A percentile compares a stretch with the other conserved stretches of the same genome.
Evolutionary conservation across 2,797 vertebrate species (phyloP).

Genomic region (Sebastes vulpes): DNA sequence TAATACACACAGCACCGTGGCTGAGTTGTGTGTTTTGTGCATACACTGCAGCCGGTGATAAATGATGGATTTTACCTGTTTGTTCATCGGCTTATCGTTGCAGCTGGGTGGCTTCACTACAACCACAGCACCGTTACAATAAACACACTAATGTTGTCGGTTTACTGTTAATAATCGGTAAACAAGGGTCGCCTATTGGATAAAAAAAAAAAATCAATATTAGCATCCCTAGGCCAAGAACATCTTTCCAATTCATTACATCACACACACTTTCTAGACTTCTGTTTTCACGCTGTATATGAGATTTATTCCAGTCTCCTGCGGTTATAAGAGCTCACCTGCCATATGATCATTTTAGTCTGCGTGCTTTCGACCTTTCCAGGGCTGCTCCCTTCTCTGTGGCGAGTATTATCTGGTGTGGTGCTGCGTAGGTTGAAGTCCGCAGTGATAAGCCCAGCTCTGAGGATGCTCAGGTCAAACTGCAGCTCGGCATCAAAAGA

Average conservation of each 20-base stretch:
- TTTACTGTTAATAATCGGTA: too few species aligned
- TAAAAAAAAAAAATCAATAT: too few species aligned
- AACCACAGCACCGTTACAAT: too few species aligned
- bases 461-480: constrained; percentile 13
- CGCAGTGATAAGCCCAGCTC: background rate
- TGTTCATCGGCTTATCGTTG: too few species aligned
- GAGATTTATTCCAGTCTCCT: background rate
- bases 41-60: too few species aligned
- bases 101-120: too few species aligned
- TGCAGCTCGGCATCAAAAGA: background rate
- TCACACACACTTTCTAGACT: constrained; percentile 16
- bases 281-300: background rate
- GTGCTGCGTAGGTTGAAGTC: background rate
- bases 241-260: constrained; percentile 27
- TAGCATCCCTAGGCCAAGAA: constrained; percentile 5
- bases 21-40: too few species aligned
- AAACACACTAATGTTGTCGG: too few species aligned
- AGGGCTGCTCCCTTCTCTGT: background rate
- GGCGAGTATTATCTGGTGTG: background rate
- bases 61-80: too few species aligned
- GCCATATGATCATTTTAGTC: background rate
- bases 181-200: too few species aligned
- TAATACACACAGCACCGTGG: too few species aligned
- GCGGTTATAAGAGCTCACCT: background rate
- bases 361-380: background rate